phyloP scores from a whole-genome alignment of 2,113 vertebrate species.

The Megatriorchis doriae region DNA sequence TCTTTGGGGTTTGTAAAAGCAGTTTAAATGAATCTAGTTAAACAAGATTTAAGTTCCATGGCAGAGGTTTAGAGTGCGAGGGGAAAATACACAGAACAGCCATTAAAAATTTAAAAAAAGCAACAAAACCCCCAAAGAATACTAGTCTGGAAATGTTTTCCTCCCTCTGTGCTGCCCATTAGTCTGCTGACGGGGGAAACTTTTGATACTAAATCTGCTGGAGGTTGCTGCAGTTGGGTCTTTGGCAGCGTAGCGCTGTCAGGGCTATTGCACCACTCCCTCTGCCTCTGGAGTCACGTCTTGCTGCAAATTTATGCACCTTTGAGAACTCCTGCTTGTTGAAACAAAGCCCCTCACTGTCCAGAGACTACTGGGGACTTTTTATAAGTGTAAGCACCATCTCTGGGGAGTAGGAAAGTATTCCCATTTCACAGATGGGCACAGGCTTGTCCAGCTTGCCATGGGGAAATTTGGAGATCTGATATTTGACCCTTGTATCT shows the following conservation, averaged over 20 bases:
- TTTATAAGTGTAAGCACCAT: neutral
- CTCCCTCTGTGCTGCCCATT: neutral
- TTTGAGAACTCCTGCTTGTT: neutral
- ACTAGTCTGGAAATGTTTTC: neutral
- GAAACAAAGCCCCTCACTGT: neutral
- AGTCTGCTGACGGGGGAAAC: neutral
- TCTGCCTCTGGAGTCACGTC: neutral
- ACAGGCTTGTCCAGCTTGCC: neutral
- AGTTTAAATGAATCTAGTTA: neutral
- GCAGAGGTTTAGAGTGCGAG: neutral
- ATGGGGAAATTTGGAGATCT: fast-evolving
- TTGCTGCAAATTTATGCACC: neutral
- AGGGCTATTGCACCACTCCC: neutral
- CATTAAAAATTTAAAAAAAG: neutral
- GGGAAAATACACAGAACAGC: neutral
- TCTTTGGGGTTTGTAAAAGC: neutral
- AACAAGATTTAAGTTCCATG: neutral
- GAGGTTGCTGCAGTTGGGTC: neutral
- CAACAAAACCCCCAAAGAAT: neutral
- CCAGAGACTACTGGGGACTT: neutral
- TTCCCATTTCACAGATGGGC: neutral
- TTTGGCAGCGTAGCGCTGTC: fast-evolving
- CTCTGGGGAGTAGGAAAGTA: neutral
- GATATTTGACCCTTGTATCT: neutral
- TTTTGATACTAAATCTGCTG: neutral